These are phyloP conservation scores for Diarsia dahlii DNA, from an alignment of 2,888 invertebrate genomes.

Conservation along the genomic window DNA sequence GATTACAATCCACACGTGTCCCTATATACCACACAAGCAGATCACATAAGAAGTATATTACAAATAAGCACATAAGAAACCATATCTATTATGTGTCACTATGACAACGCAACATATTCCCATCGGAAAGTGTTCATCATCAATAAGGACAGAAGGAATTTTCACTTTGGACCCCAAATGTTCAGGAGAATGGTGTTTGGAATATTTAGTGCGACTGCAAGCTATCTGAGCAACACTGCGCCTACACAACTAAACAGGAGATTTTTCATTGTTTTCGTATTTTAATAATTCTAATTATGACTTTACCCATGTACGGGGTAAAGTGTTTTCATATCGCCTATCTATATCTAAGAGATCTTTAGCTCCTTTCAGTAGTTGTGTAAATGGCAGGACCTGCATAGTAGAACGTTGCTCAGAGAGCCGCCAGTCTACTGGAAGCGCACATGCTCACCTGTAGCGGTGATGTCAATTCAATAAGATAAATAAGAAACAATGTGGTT, in stretches of 20 bases:
- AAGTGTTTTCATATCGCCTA: conserved; percentile 17
- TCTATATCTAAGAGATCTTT: conserved; percentile 55
- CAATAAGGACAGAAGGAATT: conserved; percentile 56
- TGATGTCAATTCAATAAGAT: not conserved
- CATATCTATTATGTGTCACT: conserved; percentile 24
- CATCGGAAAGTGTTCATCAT: conserved; percentile 33
- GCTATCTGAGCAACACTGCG: conserved; percentile 6
- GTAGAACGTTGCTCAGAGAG: conserved; percentile 20
- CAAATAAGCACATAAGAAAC: conserved; percentile 31
- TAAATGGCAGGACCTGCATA: not conserved
- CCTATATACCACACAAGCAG: conserved; percentile 6
- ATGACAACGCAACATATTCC: not conserved
- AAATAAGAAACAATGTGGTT: conserved; percentile 1
- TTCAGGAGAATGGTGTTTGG: conserved; percentile 43
- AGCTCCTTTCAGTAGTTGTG: conserved; percentile 29
- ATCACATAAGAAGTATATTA: conserved; percentile 36
- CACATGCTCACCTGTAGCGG: not conserved
- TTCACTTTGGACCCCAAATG: conserved; percentile 61
- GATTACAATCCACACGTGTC: conserved; percentile 20
- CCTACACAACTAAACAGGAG: conserved; percentile 31
- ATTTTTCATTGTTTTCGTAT: conserved; percentile 26
- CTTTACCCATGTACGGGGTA: conserved; percentile 6
- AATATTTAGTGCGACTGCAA: conserved; percentile 17
- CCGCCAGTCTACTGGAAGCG: not conserved
- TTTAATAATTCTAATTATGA: conserved; percentile 24